A percentile compares a stretch with the other conserved stretches of the same genome.
Evolutionary conservation across 2,113 vertebrate genomes (phyloP).

Genomic region (Plestiodon gilberti): DNA sequence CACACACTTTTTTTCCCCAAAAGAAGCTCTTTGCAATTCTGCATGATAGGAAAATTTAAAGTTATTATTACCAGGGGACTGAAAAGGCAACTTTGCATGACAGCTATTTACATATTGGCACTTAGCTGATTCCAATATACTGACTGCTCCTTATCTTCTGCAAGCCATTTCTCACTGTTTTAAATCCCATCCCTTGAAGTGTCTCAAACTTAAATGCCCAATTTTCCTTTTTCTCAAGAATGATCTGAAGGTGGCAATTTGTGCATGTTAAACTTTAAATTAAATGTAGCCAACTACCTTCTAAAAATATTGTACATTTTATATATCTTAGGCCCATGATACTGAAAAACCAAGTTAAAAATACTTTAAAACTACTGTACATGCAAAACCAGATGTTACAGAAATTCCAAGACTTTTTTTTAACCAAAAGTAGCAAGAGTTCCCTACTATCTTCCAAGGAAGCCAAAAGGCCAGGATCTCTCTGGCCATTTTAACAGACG

Average conservation of each 20-base stretch:
- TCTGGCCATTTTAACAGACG: too few relatives aligned
- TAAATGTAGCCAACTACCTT: too few relatives aligned
- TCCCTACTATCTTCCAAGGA: too few relatives aligned
- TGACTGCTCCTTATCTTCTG: not conserved
- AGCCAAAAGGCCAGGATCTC: too few relatives aligned
- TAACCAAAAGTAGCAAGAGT: too few relatives aligned
- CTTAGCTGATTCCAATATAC: not conserved
- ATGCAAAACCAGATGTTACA: too few relatives aligned
- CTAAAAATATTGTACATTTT: too few relatives aligned
- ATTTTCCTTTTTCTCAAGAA: not conserved
- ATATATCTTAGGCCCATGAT: too few relatives aligned
- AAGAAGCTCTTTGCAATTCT: accelerated
- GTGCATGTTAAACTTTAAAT: too few relatives aligned
- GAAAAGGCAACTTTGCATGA: not conserved
- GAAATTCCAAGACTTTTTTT: too few relatives aligned
- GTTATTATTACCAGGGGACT: not conserved
- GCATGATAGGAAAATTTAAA: not conserved
- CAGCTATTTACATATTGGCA: not conserved
- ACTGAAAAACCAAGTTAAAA: too few relatives aligned
- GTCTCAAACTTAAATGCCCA: not conserved
- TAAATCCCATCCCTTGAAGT: not conserved
- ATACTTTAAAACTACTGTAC: too few relatives aligned
- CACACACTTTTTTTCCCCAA: not conserved
- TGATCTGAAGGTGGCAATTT: not conserved
- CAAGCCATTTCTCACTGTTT: not conserved